phyloP scores from a whole-genome alignment of 2,797 vertebrate species.

The Epinephelus coioides region DNA sequence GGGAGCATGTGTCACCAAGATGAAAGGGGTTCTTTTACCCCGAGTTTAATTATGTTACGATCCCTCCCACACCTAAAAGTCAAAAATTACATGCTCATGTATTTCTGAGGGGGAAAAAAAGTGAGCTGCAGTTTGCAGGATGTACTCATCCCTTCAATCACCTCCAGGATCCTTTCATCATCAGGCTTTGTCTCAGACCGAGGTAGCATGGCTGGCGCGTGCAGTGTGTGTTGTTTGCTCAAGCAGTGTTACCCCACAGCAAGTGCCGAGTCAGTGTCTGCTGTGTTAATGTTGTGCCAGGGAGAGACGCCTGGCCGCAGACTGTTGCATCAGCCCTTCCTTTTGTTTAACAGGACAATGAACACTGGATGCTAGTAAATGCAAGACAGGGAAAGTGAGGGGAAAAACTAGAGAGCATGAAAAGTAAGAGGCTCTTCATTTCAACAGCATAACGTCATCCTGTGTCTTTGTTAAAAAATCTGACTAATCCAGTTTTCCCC shows the following conservation, averaged over 20 bases:
- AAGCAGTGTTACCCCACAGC: conserved; percentile 50
- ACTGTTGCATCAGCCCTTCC: conserved; percentile 78
- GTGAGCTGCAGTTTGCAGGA: conserved; percentile 38
- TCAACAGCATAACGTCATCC: conserved; percentile 60
- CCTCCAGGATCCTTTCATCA: conserved; percentile 57
- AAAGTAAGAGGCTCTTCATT: conserved; percentile 57
- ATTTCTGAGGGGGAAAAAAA: conserved; percentile 37
- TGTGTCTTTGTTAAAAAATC: conserved; percentile 66
- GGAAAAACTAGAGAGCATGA: conserved; percentile 23
- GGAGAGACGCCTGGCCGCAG: conserved; percentile 60
- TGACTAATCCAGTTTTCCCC: conserved; percentile 72
- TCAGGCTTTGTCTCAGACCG: conserved; percentile 44
- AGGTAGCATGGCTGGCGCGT: conserved; percentile 19
- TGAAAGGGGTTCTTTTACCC: conserved; percentile 34
- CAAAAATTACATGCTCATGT: conserved; percentile 43
- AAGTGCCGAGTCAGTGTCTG: conserved; percentile 69
- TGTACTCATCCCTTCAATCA: conserved; percentile 64
- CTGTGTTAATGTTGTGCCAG: conserved; percentile 71
- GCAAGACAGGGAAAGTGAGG: conserved; percentile 47
- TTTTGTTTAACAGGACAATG: conserved; percentile 79
- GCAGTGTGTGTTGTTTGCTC: conserved; percentile 49
- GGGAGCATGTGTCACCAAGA: too few relatives aligned
- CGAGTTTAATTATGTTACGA: conserved; percentile 42
- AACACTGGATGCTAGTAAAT: conserved; percentile 47
- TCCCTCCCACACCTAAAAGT: conserved; percentile 35